A percentile compares a stretch with the other conserved stretches of the same genome.
phyloP scores from a whole-genome alignment of 2,888 invertebrate species.

The Eremobia ochroleuca region DNA sequence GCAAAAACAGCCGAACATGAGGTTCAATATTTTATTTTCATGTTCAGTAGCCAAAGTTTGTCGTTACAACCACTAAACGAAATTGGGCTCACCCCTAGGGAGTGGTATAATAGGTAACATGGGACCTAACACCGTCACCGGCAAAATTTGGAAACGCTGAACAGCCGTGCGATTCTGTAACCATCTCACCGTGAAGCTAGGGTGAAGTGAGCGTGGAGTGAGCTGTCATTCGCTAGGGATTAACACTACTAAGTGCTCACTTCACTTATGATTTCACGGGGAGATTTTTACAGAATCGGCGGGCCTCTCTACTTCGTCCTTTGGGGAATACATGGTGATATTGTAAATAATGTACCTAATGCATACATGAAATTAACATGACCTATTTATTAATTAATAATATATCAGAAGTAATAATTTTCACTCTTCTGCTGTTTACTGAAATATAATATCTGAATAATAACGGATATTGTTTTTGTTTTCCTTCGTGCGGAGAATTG shows the following conservation, averaged over 20 bases:
- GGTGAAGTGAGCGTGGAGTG: too few species aligned
- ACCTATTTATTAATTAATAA: constrained; percentile 10
- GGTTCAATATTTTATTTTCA: background rate
- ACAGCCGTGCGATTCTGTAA: too few species aligned
- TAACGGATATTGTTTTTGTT: constrained; percentile 48
- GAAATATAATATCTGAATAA: constrained; percentile 38
- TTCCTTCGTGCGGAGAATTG: constrained; percentile 18
- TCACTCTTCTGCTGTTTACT: constrained; percentile 5
- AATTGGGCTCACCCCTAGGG: background rate
- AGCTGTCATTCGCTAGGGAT: too few species aligned
- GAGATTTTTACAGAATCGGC: too few species aligned
- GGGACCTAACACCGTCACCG: constrained; percentile 1
- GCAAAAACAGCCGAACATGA: background rate
- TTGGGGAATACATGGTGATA: background rate
- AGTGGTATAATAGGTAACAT: constrained; percentile 11
- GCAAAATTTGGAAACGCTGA: constrained; percentile 6
- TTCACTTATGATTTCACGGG: too few species aligned
- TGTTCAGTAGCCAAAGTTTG: background rate
- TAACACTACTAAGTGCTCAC: too few species aligned
- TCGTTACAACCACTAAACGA: background rate
- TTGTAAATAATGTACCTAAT: background rate
- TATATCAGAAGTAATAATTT: constrained; percentile 1
- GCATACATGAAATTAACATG: constrained; percentile 8
- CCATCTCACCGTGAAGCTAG: too few species aligned
- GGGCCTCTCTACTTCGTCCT: constrained; percentile 4